These are phyloP conservation scores for Nestor notabilis DNA, from an alignment of 2,113 vertebrate genomes.

Conservation along the genomic window DNA sequence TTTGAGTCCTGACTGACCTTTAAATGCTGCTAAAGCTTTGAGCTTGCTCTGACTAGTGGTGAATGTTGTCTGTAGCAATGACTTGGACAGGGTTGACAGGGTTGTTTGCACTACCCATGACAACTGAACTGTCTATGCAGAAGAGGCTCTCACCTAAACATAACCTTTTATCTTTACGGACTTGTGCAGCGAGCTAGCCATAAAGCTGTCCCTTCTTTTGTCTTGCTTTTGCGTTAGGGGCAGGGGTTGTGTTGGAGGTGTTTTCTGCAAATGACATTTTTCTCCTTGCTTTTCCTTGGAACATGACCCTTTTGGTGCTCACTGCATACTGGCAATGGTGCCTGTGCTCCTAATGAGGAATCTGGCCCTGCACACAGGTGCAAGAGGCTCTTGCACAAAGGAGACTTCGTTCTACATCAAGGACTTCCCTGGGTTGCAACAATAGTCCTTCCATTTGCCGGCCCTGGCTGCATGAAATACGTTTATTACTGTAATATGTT, in stretches of 20 bases:
- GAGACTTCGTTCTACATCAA: neutral
- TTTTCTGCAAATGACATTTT: neutral
- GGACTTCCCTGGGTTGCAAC: neutral
- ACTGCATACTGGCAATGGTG: fast-evolving
- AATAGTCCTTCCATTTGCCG: neutral
- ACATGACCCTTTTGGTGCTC: neutral
- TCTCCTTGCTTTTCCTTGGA: neutral
- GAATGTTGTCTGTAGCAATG: neutral
- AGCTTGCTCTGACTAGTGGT: neutral
- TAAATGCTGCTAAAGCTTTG: neutral
- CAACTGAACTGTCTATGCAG: neutral
- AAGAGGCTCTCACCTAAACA: neutral
- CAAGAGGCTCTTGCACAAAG: neutral
- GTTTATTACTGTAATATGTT: neutral
- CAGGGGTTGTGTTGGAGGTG: fast-evolving
- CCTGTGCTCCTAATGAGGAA: neutral
- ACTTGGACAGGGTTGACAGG: neutral
- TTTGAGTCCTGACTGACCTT: neutral
- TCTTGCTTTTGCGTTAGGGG: neutral
- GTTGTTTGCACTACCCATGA: neutral
- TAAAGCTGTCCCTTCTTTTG: neutral
- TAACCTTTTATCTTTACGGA: neutral
- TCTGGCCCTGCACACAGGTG: neutral
- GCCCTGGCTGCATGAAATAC: neutral
- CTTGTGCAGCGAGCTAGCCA: neutral